Evolutionary conservation across 2,888 invertebrate genomes (phyloP).

Genomic region (Ypsolopha scabrella): DNA sequence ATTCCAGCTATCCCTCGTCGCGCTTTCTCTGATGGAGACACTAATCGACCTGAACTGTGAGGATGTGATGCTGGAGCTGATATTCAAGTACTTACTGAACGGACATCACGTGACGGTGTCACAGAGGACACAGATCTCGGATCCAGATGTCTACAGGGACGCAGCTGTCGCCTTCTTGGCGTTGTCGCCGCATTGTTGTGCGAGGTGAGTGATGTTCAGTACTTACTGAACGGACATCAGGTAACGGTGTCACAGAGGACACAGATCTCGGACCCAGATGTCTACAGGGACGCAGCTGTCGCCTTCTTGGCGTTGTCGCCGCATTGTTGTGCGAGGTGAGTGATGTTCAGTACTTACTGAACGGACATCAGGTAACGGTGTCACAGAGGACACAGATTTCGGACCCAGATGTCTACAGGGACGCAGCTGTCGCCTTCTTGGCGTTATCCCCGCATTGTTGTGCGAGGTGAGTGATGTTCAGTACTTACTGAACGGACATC

Average conservation of each 20-base stretch:
- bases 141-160: too few species aligned
- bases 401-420: too few species aligned
- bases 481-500: constrained; percentile 59
- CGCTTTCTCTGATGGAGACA: constrained; percentile 91
- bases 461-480: too few species aligned
- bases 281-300: too few species aligned
- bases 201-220: too few species aligned
- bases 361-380: constrained; percentile 44
- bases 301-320: too few species aligned
- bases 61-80: constrained; percentile 93
- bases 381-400: constrained; percentile 19
- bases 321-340: too few species aligned
- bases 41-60: constrained; percentile 94
- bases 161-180: too few species aligned
- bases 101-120: constrained; percentile 45
- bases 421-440: too few species aligned
- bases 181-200: too few species aligned
- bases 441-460: too few species aligned
- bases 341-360: constrained; percentile 42
- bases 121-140: constrained; percentile 16
- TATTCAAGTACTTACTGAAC: constrained; percentile 81
- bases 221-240: constrained; percentile 62
- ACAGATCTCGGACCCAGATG: too few species aligned
- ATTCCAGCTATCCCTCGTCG: constrained; percentile 84
- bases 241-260: constrained; percentile 32